Conservation (phyloP, 2,113 vertebrate species). For the Thalassarche chlororhynchos region DNA sequence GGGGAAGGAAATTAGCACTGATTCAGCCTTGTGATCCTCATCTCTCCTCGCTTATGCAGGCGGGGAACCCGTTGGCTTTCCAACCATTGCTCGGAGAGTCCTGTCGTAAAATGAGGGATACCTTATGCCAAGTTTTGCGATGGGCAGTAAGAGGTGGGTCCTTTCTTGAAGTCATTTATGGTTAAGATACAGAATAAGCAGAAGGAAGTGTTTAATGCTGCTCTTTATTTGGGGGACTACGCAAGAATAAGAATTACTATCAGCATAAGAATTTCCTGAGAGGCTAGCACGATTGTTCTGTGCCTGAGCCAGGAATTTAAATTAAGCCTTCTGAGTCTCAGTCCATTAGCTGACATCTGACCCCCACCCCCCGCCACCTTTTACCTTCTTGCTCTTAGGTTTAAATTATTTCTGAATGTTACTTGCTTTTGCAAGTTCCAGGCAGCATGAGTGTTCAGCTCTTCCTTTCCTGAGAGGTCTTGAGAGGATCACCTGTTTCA, state of each 20-base stretch:
- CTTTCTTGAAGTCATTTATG: neutral
- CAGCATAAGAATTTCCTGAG: constrained; percentile 18
- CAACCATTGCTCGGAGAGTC: neutral
- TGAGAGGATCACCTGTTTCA: neutral
- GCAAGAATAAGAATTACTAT: neutral
- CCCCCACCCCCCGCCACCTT: neutral
- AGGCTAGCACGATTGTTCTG: neutral
- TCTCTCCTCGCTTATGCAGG: neutral
- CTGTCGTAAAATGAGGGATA: neutral
- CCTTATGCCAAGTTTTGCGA: neutral
- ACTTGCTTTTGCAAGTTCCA: neutral
- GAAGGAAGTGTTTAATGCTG: neutral
- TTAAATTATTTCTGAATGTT: neutral
- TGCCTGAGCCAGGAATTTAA: constrained; percentile 11
- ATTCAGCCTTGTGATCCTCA: neutral
- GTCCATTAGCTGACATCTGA: neutral
- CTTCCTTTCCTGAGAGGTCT: neutral
- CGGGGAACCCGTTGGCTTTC: neutral
- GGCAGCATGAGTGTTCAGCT: neutral
- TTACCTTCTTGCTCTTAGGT: neutral
- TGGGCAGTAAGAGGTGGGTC: neutral
- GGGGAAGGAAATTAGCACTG: neutral
- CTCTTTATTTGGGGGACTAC: neutral
- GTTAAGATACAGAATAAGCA: neutral
- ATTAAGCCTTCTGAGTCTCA: neutral